Conservation (phyloP, 2,797 vertebrate genomes). For the Florisuga fusca region DNA sequence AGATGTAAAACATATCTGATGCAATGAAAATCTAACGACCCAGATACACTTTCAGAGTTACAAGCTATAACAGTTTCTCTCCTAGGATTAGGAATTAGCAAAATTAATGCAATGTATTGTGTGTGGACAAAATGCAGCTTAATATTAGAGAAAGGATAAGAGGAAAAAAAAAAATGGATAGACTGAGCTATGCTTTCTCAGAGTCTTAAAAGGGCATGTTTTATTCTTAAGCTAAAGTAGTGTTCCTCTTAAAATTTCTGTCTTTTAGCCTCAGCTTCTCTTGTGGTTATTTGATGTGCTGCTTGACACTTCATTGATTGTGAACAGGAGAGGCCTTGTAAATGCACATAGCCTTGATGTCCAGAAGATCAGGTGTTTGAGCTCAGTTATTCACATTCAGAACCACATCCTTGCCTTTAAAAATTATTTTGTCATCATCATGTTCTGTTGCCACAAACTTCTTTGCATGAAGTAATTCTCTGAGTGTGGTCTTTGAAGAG, state of each 20-base stretch:
- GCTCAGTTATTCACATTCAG: neutral
- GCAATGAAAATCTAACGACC: neutral
- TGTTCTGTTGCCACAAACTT: neutral
- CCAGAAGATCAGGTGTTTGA: neutral
- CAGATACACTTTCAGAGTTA: neutral
- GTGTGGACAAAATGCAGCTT: neutral
- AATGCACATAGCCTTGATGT: neutral
- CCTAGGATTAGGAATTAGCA: conserved; percentile 12
- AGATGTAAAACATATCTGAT: conserved; percentile 11
- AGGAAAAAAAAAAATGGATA: neutral
- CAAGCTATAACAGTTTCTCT: neutral
- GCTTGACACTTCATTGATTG: neutral
- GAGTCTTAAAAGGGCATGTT: neutral
- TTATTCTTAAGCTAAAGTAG: neutral
- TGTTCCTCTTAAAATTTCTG: neutral
- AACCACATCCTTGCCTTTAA: neutral
- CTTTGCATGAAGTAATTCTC: neutral
- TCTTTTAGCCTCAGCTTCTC: neutral
- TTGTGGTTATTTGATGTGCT: neutral
- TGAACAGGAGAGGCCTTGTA: neutral
- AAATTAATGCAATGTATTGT: neutral
- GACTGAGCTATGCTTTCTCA: neutral
- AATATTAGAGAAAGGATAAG: neutral
- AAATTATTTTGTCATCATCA: neutral
- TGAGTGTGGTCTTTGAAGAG: neutral